Evolutionary conservation across 2,797 vertebrate species (phyloP), one percentile per base, ranked within the genome.

Genomic region (Pitangus sulphuratus): DNA sequence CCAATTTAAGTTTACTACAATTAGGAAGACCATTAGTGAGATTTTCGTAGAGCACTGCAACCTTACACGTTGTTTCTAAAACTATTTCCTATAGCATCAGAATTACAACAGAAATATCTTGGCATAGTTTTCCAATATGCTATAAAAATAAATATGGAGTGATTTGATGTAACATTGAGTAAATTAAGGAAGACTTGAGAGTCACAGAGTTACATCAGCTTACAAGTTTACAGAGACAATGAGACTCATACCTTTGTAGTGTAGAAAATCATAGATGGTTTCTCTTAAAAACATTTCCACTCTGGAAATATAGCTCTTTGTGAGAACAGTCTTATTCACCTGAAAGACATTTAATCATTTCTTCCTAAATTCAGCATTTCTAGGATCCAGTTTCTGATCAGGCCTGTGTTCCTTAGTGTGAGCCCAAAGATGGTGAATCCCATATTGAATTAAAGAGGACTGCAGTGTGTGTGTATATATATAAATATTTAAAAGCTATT

Each of bases 1-100:
- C 39, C 30, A 87, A 68, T 92, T 92, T 94, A 90, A 53, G 45
- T 84, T 95, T 94, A 82, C 30, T 72, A 20, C 51, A 66, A 33
- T 48, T n/a, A 48, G 58, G 72, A 95, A 87, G 60, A 61, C 56
- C 33, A 64, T 92, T 92, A 87, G 64, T 1, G 1, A 83, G 24
- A 18, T 87, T 94, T 95, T 68, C 37, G 77, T 89, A 65, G 68
- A 64, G 51, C 17, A 21, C 18, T 71, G 24, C 20, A 74, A 35
- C 33, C 56, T 90, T 56, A 24, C 21, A 74, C 22, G 31, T 92
- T 81, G 62, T 89, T 90, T 87, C 64, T 15, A 2, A 68, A 95
- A 60, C 37, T 64, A 10, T 82, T 60, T 30, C 35, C 2, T 66
- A 44, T 5, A n/a, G 5, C 39, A n/a, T 64, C 75, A 87, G 64